Evolutionary conservation across 2,113 vertebrate genomes (phyloP), one percentile per base, ranked within the genome.

Genomic region (Phyllopteryx taeniolatus): DNA sequence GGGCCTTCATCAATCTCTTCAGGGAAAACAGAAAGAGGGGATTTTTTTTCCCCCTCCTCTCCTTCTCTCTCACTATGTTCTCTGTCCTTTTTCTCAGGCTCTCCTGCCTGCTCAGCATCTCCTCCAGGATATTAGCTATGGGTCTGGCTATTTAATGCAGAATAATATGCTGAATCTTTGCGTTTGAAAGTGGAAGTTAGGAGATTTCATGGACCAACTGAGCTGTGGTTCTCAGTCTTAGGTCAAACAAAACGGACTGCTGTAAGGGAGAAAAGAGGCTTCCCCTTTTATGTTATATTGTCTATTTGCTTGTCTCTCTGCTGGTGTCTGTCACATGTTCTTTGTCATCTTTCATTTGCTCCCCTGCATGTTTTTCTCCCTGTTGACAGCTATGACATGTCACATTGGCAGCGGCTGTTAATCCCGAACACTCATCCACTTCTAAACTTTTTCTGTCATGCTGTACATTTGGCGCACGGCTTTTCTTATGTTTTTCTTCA

Each of bases 131-230:
- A 90, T 91, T 90, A 90, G 83, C 81, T 85, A 86, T 15, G 56
- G 85, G 76, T 77, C 78, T 75, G 75, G 79, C 77, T 88, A 85
- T 89, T 89, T 88, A 75, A 81, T 87, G 88, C 87, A 79, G 82
- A 90, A 90, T 89, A 90, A 89, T 87, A 81, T 88, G 87, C 88
- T 89, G 87, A 84, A 88, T 89, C 84, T 87, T 85, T 84, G 88
- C 72, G 73, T 86, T 88, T 86, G 81, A 87, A 86, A 87, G 87
- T 85, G 61, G 82, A 80, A 80, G 78, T 56, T 61, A 79, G 77
- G 83, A 83, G 63, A 69, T 83, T 81, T 82, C 22, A 39, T 69
- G 60, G 79, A 81, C 80, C 82, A 79, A 79, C 54, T 42, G 78
- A 87, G 70, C 75, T 83, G 60, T 44, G 74, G 84, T 84, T 85